These are phyloP conservation scores for Pseudorasbora parva DNA, from an alignment of 2,113 vertebrate species.

Conservation along the genomic window DNA sequence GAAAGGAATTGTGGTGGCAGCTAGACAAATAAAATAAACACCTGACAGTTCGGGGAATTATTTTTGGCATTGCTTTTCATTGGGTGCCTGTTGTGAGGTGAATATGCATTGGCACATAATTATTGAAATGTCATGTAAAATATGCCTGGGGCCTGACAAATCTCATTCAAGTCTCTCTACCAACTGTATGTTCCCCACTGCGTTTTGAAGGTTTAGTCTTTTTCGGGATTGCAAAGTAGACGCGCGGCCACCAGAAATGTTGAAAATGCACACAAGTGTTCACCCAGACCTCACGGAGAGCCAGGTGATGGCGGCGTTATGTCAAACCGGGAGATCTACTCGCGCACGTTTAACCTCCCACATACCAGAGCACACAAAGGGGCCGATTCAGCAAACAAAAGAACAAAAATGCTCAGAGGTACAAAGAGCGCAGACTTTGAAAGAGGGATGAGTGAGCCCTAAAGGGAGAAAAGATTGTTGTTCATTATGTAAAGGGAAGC, in stretches of 20 bases:
- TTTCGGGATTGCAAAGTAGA: not conserved
- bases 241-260: not conserved
- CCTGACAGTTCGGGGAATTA: slow-evolving; percentile 64
- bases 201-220: slow-evolving; percentile 33
- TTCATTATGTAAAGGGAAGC: slow-evolving; percentile 42
- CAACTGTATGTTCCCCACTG: slow-evolving; percentile 16
- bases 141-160: slow-evolving; percentile 56
- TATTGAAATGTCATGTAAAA: slow-evolving; percentile 67
- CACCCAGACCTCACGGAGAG: not conserved
- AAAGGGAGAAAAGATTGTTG: slow-evolving; percentile 35
- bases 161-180: slow-evolving; percentile 54
- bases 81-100: slow-evolving; percentile 52
- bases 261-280: not conserved
- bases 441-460: slow-evolving; percentile 36
- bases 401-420: slow-evolving; percentile 25
- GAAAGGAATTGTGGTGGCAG: slow-evolving; percentile 25
- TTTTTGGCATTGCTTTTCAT: slow-evolving; percentile 58
- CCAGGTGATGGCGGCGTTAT: slow-evolving; percentile 57
- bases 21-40: slow-evolving; percentile 60
- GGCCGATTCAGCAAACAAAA: slow-evolving; percentile 65
- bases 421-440: slow-evolving; percentile 44
- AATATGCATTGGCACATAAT: slow-evolving; percentile 64
- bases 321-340: slow-evolving; percentile 59
- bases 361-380: slow-evolving; percentile 53
- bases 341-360: slow-evolving; percentile 39